Conservation (phyloP, 2,113 vertebrate species). For the Butorides virescens region DNA sequence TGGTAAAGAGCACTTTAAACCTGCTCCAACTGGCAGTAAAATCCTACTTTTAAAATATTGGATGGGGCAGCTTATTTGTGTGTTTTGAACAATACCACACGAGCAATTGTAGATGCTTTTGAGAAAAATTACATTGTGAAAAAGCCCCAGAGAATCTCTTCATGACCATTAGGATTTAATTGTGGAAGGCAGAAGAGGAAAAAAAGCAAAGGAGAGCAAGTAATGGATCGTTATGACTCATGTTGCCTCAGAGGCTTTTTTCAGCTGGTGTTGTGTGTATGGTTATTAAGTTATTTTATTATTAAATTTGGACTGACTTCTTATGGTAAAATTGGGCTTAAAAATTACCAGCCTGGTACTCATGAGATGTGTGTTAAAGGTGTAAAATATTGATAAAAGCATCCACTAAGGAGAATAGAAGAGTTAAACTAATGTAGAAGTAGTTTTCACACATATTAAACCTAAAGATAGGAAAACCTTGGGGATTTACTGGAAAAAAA, state of each 20-base stretch:
- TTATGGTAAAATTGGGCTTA: not conserved
- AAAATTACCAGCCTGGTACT: not conserved
- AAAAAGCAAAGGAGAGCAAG: conserved; percentile 22
- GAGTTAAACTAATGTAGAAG: not conserved
- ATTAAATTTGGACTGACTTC: not conserved
- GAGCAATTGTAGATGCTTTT: not conserved
- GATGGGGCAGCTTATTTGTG: not conserved
- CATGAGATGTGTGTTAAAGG: not conserved
- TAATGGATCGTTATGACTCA: conserved; percentile 11
- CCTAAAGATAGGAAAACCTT: not conserved
- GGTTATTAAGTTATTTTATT: conserved; percentile 12
- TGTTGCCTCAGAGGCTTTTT: conserved; percentile 7
- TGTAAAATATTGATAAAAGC: not conserved
- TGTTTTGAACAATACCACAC: not conserved
- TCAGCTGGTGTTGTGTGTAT: not conserved
- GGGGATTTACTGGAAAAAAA: not conserved
- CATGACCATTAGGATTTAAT: conserved; percentile 45
- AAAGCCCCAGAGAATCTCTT: conserved; percentile 36
- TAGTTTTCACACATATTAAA: not conserved
- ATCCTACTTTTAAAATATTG: not conserved
- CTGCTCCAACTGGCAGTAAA: not conserved
- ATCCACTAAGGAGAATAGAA: not conserved
- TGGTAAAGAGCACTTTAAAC: conserved; percentile 10
- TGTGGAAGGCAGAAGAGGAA: conserved; percentile 5
- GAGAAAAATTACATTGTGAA: not conserved